Base-by-base conservation (phyloP, 64 coral and sea anemone species). In the Actinia tenebrosa region DNA sequence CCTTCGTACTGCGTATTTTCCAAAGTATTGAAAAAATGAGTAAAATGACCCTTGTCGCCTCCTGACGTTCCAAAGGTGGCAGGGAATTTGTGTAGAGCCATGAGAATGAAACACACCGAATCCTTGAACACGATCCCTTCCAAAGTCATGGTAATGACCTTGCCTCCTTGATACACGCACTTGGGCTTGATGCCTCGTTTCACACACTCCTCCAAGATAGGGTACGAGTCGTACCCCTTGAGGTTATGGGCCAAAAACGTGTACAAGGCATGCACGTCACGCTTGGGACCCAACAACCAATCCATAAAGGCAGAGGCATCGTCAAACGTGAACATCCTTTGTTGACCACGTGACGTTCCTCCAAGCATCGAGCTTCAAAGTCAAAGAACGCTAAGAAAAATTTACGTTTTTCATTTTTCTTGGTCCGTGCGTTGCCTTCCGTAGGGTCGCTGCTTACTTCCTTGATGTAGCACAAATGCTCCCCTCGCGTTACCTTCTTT, bases 21-120 rank as follows among this genome's bases (percentile, higher is more conserved):
- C 0, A 1, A 3, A 0, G 62, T 90, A 23, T 94, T 94, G 9
- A 94, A 94, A 16, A 87, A 89, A 60, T 94, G 92, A 0, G 92
- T 88, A 79, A 94, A 94, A 20, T 47, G 87, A 0, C 88, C 92
- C 50, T 90, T 94, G 7, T 56, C 80, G 1, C 64, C 60, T 5
- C 79, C 78, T 0, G 11, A 16, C 0, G 53, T 1, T 0, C 53
- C 78, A 27, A 94, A 90, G 1, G 88, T 84, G 8, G 53, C 30
- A 19, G 17, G 84, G 27, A 19, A 93, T 89, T 3, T 6, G 0
- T 0, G 11, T 7, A 2, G 89, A 3, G 0, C 54, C 60, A 87
- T 81, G 3, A 53, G 84, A 0, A 90, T n/a, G 16, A 94, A 94
- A 15, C 56, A 84, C 42, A 84, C 23, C 0, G 77, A 71, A 44